Base-by-base conservation (phyloP, 1,140 invertebrate species). In the Elymnias hypermnestra region DNA sequence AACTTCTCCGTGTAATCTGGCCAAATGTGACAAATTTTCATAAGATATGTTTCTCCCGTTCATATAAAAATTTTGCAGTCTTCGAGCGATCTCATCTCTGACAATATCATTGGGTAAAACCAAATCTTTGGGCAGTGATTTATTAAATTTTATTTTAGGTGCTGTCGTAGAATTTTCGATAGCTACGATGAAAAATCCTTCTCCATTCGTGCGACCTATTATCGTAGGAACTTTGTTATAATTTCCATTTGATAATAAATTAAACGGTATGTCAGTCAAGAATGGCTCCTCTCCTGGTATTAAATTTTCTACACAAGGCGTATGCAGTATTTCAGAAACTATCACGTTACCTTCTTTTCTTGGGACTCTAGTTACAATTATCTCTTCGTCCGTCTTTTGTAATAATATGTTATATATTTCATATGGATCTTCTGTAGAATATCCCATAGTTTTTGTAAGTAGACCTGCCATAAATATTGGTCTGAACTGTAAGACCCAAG, bases 221-320 rank as follows among this genome's bases (percentile, higher is more conserved):
- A 84, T 73, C 29, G 75, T 43, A 8, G 81, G 81, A 0, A 83
- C 68, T 59, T 79, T 77, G 17, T 74, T 69, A 22, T 72, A 79
- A 5, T 63, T 43, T 12, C 76, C 76, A 47, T 42, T 62, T 1
- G 15, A 38, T 3, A 82, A 35, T 17, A 67, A 42, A 37, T 72
- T 47, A 21, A 63, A 57, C 1, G 81, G 76, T 6, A 38, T 15
- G 15, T 75, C 69, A 5, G 57, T 74, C 22, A 84, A 38, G 41
- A 83, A 81, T 5, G 69, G 36, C 46, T 81, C 75, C n/a, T 60
- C 66, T 0, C 68, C 78, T 15, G 71, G 58, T 38, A 84, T 62
- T 15, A 43, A 14, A 12, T 64, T 37, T 52, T 84, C 81, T 14
- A 66, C 49, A 22, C 72, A 78, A 5, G 77, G 77, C 1, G 55